Evolutionary conservation across 1,140 invertebrate genomes (phyloP).

Genomic region (Drusus annulatus): DNA sequence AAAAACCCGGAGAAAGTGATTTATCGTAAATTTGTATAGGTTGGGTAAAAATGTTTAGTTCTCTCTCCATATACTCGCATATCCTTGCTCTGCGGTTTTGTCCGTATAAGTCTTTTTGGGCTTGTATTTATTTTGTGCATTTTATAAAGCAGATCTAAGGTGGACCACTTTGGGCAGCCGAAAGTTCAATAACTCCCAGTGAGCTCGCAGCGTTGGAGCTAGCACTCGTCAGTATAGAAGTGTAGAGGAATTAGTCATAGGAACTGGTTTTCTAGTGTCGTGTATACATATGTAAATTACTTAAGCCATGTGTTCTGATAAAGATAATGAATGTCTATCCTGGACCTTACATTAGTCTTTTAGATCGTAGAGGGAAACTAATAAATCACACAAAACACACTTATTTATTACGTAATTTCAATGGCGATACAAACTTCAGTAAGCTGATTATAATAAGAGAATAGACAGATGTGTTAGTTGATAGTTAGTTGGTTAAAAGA

Average conservation of each 20-base stretch:
- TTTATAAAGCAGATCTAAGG: too few species aligned
- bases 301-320: conserved; percentile 33
- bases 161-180: conserved; percentile 15
- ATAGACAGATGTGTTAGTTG: too few species aligned
- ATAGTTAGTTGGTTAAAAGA: too few species aligned
- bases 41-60: too few species aligned
- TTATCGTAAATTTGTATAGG: too few species aligned
- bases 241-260: conserved; percentile 32
- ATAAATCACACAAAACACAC: conserved; percentile 16
- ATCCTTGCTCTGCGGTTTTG: too few species aligned
- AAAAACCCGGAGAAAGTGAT: too few species aligned
- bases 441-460: too few species aligned
- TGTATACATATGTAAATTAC: conserved; percentile 35
- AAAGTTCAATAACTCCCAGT: conserved; percentile 27
- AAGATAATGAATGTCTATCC: conserved; percentile 27
- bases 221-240: background rate
- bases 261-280: conserved; percentile 31
- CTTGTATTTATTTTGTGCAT: background rate
- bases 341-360: conserved; percentile 20
- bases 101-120: too few species aligned
- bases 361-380: background rate
- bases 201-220: background rate
- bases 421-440: background rate
- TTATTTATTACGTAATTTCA: conserved; percentile 19
- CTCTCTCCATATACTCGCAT: too few species aligned